Conservation (phyloP, 2,797 vertebrate species). For the Ctenopoma multispine region DNA sequence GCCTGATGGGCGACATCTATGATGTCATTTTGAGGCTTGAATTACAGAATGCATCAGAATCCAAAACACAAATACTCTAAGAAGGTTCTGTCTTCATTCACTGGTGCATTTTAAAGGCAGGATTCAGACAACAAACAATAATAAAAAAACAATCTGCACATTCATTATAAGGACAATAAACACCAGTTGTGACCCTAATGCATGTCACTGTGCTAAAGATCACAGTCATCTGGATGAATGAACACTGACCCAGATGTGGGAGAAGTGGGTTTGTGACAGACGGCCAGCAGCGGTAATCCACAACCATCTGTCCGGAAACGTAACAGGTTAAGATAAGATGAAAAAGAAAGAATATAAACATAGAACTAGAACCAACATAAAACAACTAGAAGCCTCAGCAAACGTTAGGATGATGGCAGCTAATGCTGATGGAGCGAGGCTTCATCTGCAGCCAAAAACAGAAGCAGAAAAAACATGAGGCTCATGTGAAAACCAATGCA, state of each 20-base stretch:
- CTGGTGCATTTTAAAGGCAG: not conserved
- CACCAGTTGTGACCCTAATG: not conserved
- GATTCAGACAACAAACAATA: not conserved
- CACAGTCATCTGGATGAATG: conserved; percentile 1
- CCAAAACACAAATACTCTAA: not conserved
- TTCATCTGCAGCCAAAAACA: not conserved
- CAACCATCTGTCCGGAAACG: conserved; percentile 50
- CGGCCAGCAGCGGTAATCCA: conserved; percentile 36
- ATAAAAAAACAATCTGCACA: not conserved
- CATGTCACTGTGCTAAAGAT: not conserved
- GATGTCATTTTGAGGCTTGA: conserved; percentile 1
- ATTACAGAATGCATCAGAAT: not conserved
- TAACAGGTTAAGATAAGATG: conserved; percentile 22
- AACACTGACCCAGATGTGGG: conserved; percentile 30
- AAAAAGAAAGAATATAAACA: not conserved
- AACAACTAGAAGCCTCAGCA: not conserved
- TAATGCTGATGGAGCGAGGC: not conserved
- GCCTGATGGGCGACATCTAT: conserved; percentile 32
- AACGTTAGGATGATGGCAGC: not conserved
- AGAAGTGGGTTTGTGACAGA: conserved; percentile 26
- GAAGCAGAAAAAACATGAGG: not conserved
- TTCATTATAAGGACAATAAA: not conserved
- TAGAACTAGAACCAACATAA: not conserved
- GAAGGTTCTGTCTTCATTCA: not conserved
- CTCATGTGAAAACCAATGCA: not conserved